Conservation (phyloP, 2,113 vertebrate genomes). For the Syngnathus scovelli region DNA sequence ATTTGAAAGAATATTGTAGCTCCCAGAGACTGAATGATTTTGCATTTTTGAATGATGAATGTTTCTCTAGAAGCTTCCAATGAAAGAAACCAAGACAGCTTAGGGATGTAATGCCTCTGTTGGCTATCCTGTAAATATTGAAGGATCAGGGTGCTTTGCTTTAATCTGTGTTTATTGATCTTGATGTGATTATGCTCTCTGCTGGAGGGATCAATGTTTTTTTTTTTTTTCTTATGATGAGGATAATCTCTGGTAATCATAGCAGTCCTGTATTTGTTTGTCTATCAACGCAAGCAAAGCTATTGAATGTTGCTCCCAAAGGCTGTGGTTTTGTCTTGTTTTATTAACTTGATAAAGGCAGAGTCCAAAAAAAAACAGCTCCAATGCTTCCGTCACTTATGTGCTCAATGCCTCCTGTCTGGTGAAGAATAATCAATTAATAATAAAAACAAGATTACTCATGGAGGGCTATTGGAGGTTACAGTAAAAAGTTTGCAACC, state of each 20-base stretch:
- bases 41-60: conserved; percentile 15
- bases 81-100: conserved; percentile 14
- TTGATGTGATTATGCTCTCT: conserved; percentile 26
- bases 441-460: neutral
- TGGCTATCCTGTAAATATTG: conserved; percentile 31
- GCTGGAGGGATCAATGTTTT: conserved; percentile 36
- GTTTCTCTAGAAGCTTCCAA: neutral
- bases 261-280: conserved; percentile 43
- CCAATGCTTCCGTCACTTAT: conserved; percentile 6
- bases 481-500: conserved; percentile 2
- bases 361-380: conserved; percentile 20
- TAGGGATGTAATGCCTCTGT: conserved; percentile 14
- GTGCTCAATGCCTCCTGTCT: conserved; percentile 16
- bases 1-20: conserved; percentile 31
- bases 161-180: conserved; percentile 62
- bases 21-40: conserved; percentile 17
- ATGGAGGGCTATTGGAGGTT: neutral
- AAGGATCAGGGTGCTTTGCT: conserved; percentile 39
- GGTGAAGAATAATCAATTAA: conserved; percentile 28
- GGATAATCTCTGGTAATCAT: conserved; percentile 55
- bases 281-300: conserved; percentile 46
- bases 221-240: conserved; percentile 23
- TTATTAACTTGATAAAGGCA: conserved; percentile 14
- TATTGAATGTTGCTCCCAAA: conserved; percentile 29
- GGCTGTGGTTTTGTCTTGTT: conserved; percentile 32